Evolutionary conservation across 2,113 vertebrate species (phyloP).

Genomic region (Porphyrio hochstetteri): DNA sequence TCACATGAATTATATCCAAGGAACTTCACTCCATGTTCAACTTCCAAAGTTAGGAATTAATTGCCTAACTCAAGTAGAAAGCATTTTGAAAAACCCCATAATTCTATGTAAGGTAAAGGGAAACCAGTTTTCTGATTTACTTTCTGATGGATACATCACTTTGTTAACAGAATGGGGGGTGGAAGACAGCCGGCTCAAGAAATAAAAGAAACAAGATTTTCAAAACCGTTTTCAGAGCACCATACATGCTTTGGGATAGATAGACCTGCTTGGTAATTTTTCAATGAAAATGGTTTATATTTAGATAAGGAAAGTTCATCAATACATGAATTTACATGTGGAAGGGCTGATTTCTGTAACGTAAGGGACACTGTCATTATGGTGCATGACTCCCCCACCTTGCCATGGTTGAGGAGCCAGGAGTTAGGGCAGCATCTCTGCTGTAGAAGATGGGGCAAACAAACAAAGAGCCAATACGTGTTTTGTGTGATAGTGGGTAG

Average conservation of each 20-base stretch:
- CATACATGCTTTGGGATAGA: neutral
- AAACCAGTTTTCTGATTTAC: neutral
- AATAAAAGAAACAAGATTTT: neutral
- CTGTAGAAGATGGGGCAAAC: neutral
- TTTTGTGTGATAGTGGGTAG: neutral
- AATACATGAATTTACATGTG: neutral
- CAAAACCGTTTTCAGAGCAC: neutral
- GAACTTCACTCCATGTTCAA: neutral
- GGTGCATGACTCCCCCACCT: neutral
- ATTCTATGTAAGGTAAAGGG: neutral
- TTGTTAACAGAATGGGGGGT: neutral
- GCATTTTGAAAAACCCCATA: neutral
- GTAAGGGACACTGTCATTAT: neutral
- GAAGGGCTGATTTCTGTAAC: neutral
- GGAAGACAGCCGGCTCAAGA: neutral
- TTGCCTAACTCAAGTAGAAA: neutral
- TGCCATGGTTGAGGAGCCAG: accelerated
- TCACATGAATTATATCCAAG: neutral
- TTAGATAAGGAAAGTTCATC: neutral
- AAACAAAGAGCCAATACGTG: neutral
- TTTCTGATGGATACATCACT: neutral
- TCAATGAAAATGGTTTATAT: neutral
- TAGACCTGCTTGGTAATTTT: neutral
- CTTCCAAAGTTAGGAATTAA: constrained; percentile 39
- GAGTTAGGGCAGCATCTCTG: neutral